Conservation (phyloP, 2,113 vertebrate genomes). For the Carettochelys insculpta region DNA sequence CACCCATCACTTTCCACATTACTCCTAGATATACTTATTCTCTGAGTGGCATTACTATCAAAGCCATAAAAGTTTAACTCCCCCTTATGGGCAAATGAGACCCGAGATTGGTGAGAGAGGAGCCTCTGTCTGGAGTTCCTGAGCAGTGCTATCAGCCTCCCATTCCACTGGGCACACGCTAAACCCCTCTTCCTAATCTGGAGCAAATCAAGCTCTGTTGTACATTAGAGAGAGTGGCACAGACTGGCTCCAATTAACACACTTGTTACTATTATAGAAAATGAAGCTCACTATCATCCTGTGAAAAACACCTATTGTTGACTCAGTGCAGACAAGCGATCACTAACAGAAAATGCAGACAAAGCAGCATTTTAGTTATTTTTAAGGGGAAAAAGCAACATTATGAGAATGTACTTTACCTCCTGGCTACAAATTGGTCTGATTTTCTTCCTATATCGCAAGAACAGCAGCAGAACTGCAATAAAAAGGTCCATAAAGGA, state of each 20-base stretch:
- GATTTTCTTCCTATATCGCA: neutral
- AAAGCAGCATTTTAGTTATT: neutral
- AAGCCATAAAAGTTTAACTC: too few species aligned
- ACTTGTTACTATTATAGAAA: neutral
- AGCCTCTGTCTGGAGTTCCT: neutral
- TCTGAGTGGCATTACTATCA: too few species aligned
- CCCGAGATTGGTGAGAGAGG: too few species aligned
- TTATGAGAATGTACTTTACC: neutral
- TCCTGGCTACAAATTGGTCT: neutral
- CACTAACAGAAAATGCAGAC: neutral
- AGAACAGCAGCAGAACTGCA: neutral
- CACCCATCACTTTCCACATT: too few species aligned
- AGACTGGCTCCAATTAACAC: neutral
- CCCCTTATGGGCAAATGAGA: too few species aligned
- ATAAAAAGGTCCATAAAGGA: too few species aligned
- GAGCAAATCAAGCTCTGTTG: neutral
- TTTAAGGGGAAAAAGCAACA: neutral
- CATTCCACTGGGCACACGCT: neutral
- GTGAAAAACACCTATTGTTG: neutral
- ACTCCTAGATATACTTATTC: too few species aligned
- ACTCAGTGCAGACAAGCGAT: neutral
- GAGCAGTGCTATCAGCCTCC: neutral
- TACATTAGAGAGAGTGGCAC: constrained; percentile 1
- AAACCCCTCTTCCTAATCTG: neutral
- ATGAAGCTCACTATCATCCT: neutral